phyloP scores from a whole-genome alignment of 2,888 invertebrate species.

The Platycheirus rosarum region DNA sequence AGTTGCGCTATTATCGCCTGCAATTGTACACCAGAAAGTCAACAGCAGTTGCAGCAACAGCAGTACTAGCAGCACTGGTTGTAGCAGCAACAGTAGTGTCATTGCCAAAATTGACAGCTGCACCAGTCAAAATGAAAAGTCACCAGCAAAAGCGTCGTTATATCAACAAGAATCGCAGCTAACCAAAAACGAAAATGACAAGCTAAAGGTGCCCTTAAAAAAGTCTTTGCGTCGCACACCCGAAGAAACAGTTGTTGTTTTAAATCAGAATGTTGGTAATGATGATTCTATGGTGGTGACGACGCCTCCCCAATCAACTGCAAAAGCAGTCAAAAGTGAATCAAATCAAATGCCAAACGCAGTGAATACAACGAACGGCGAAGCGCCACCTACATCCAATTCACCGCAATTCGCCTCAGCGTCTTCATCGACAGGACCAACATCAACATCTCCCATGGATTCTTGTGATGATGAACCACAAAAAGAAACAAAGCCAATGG shows the following conservation, averaged over 20 bases:
- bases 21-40: conserved; percentile 52
- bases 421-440: conserved; percentile 59
- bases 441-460: conserved; percentile 72
- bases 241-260: conserved; percentile 75
- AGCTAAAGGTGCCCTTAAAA: conserved; percentile 78
- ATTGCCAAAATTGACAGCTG: conserved; percentile 75
- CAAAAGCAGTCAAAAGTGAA: conserved; percentile 56
- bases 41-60: conserved; percentile 73
- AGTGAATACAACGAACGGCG: conserved; percentile 66
- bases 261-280: conserved; percentile 71
- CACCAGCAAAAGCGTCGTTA: conserved; percentile 39
- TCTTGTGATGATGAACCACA: conserved; percentile 65
- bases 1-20: conserved; percentile 72
- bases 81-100: conserved; percentile 71
- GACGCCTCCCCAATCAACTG: conserved; percentile 28
- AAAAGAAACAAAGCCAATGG: conserved; percentile 52
- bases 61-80: conserved; percentile 74
- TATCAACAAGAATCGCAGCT: conserved; percentile 64
- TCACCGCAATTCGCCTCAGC: conserved; percentile 64
- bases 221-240: conserved; percentile 78
- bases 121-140: conserved; percentile 55
- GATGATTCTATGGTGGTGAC: conserved; percentile 5
- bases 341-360: conserved; percentile 68
- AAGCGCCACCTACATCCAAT: conserved; percentile 52
- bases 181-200: conserved; percentile 74